phyloP scores from a whole-genome alignment of 2,888 invertebrate genomes.

The Lomographa bimaculata region DNA sequence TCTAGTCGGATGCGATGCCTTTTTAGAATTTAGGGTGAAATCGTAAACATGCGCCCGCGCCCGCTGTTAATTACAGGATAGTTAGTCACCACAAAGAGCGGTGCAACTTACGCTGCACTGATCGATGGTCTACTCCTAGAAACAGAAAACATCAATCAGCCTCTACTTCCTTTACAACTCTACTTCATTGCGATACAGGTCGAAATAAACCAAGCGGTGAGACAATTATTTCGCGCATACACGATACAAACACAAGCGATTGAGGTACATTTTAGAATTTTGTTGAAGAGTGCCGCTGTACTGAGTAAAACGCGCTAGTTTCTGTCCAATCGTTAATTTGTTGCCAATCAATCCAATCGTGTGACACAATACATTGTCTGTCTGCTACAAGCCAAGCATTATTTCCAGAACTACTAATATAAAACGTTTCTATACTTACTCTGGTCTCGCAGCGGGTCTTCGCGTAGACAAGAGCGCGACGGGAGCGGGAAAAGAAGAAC shows the following conservation, averaged over 20 bases:
- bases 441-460: constrained; percentile 87
- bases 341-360: constrained; percentile 63
- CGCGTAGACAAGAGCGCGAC: constrained; percentile 65
- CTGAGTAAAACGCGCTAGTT: constrained; percentile 40
- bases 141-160: constrained; percentile 83
- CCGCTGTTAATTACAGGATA: constrained; percentile 68
- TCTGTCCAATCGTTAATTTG: constrained; percentile 43
- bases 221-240: constrained; percentile 68
- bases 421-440: constrained; percentile 80
- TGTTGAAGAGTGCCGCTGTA: constrained; percentile 33
- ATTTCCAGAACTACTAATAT: constrained; percentile 35
- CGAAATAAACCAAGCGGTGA: constrained; percentile 65
- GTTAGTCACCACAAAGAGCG: constrained; percentile 83
- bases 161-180: constrained; percentile 62
- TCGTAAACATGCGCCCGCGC: constrained; percentile 63
- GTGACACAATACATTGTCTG: constrained; percentile 51
- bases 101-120: constrained; percentile 78
- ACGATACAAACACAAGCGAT: constrained; percentile 62
- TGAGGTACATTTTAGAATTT: constrained; percentile 52
- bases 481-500: constrained; percentile 68
- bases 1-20: constrained; percentile 48
- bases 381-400: constrained; percentile 71
- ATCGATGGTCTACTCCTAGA: constrained; percentile 85
- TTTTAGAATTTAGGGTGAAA: constrained; percentile 48
- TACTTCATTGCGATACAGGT: constrained; percentile 55